A percentile compares a stretch with the other conserved stretches of the same genome.
These are phyloP conservation scores for Meloidogyne floridensis DNA, from an alignment of 1,140 invertebrate species.

Conservation along the genomic window DNA sequence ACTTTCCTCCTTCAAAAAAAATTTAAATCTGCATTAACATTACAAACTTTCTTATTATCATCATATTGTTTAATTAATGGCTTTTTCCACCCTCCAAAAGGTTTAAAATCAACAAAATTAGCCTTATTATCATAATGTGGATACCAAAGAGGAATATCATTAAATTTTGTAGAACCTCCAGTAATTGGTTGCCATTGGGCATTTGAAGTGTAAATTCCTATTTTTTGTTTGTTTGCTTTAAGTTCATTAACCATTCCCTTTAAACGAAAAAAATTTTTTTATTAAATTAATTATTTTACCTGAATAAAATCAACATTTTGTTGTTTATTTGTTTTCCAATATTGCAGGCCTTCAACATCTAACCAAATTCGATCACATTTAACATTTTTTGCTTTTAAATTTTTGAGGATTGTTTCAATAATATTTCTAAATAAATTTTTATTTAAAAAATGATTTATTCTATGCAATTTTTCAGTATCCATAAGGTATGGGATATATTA, in stretches of 20 bases:
- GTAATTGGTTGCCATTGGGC: conserved; percentile 12
- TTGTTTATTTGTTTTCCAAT: background rate
- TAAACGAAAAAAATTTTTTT: background rate
- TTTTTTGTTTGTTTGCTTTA: background rate
- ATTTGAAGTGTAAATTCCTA: conserved; percentile 8
- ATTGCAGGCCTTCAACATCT: conserved; percentile 6
- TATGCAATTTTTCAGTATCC: too few species aligned
- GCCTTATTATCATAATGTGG: conserved; percentile 6
- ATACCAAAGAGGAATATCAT: conserved; percentile 11
- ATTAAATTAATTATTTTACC: background rate
- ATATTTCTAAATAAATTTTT: background rate
- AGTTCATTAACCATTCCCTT: background rate
- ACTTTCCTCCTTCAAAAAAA: background rate
- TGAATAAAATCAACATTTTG: conserved; percentile 6
- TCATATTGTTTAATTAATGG: conserved; percentile 26
- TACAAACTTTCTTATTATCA: conserved; percentile 1
- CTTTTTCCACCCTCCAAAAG: conserved; percentile 33
- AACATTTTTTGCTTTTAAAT: background rate
- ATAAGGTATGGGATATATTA: too few species aligned
- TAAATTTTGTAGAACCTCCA: conserved; percentile 1
- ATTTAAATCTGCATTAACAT: background rate
- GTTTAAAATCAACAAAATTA: conserved; percentile 19
- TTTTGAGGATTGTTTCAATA: background rate
- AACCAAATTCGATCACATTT: conserved; percentile 17
- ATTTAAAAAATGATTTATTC: background rate